Evolutionary conservation across 2,113 vertebrate species (phyloP).

Genomic region (Mionectes macconnelli): DNA sequence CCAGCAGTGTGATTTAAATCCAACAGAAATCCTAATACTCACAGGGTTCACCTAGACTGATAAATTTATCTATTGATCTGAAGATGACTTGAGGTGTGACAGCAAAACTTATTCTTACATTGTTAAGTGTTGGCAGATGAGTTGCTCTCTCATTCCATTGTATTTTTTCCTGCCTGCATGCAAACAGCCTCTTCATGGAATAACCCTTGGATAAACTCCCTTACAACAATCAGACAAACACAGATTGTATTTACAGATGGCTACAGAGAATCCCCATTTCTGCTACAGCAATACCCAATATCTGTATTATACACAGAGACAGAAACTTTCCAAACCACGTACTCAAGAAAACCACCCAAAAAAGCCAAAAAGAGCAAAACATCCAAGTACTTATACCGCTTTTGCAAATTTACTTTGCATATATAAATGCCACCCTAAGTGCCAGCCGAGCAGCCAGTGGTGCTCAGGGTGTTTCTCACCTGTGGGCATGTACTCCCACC

Average conservation of each 20-base stretch:
- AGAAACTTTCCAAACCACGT: neutral
- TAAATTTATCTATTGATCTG: neutral
- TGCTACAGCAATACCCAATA: neutral
- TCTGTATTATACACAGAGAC: fast-evolving
- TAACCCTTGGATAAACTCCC: slow-evolving; percentile 36
- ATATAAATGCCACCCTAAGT: neutral
- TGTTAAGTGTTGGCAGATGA: slow-evolving; percentile 34
- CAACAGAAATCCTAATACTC: slow-evolving; percentile 23
- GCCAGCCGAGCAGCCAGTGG: neutral
- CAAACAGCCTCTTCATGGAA: slow-evolving; percentile 44
- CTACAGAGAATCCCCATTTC: neutral
- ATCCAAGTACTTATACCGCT: neutral
- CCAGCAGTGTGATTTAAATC: neutral
- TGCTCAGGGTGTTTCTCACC: slow-evolving; percentile 66
- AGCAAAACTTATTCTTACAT: slow-evolving; percentile 31
- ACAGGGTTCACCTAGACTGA: slow-evolving; percentile 1
- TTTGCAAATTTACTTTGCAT: neutral
- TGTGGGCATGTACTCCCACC: slow-evolving; percentile 99
- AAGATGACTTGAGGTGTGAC: neutral
- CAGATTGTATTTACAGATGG: neutral
- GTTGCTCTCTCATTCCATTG: slow-evolving; percentile 27
- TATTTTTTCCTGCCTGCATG: slow-evolving; percentile 49
- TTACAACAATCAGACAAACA: slow-evolving; percentile 42
- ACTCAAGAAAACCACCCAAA: neutral
- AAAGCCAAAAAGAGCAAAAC: neutral